Evolutionary conservation across 2,797 vertebrate species (phyloP).

Genomic region (Varecia variegata): DNA sequence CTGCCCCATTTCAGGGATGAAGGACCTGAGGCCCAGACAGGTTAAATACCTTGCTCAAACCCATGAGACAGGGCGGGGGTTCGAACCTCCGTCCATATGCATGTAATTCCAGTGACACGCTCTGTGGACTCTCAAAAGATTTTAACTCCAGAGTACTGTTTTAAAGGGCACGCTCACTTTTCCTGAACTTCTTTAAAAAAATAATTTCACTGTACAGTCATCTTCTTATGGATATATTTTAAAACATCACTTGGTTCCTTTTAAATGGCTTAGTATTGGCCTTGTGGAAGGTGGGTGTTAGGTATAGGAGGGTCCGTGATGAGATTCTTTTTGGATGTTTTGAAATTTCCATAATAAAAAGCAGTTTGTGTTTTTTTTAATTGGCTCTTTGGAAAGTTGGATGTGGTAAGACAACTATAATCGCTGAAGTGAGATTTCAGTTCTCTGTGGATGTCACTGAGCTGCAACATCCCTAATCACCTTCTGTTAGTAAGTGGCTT

Average conservation of each 20-base stretch:
- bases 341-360: background rate
- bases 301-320: background rate
- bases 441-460: background rate
- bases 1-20: background rate
- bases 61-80: accelerated
- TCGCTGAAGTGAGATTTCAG: background rate
- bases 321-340: background rate
- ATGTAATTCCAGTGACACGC: background rate
- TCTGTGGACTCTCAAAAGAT: background rate
- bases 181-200: background rate
- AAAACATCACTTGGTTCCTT: background rate
- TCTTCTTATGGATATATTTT: background rate
- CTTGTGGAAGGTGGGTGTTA: background rate
- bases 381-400: background rate
- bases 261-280: background rate
- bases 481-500: background rate
- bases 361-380: background rate
- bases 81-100: background rate
- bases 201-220: background rate
- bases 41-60: background rate
- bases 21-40: background rate
- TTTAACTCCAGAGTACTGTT: background rate
- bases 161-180: background rate
- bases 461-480: background rate
- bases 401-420: background rate